These are phyloP conservation scores for Eilema sororculum DNA, from an alignment of 2,888 invertebrate genomes.

Conservation along the genomic window DNA sequence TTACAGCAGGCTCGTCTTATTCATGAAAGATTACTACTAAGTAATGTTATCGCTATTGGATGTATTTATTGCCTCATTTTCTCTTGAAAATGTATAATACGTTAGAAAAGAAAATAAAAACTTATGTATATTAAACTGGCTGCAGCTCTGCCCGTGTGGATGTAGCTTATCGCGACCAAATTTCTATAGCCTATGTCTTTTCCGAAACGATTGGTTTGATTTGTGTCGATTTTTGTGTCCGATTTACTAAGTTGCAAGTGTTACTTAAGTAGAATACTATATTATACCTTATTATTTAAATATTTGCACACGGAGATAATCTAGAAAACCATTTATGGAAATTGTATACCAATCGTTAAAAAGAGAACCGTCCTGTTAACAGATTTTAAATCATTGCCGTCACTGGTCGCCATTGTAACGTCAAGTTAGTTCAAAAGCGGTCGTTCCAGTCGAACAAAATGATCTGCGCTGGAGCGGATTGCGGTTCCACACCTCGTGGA, in stretches of 20 bases:
- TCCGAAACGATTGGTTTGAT: neutral
- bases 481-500: constrained; percentile 82
- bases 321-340: constrained; percentile 85
- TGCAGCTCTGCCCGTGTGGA: too few species aligned
- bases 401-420: constrained; percentile 83
- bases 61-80: constrained; percentile 1
- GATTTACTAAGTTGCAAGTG: constrained; percentile 23
- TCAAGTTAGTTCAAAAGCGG: constrained; percentile 86
- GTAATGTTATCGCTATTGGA: neutral
- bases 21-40: neutral
- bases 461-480: constrained; percentile 81
- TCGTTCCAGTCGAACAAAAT: constrained; percentile 85
- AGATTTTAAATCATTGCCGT: constrained; percentile 88
- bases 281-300: constrained; percentile 77
- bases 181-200: too few species aligned
- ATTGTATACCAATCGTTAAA: constrained; percentile 87
- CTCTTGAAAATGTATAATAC: neutral
- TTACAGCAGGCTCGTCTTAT: constrained; percentile 63
- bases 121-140: neutral
- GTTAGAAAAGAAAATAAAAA: neutral
- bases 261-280: constrained; percentile 54
- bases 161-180: too few species aligned
- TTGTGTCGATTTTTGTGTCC: neutral
- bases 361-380: constrained; percentile 87
- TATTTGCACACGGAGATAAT: constrained; percentile 77